Evolutionary conservation across 2,888 invertebrate genomes (phyloP).

Genomic region (Caenorhabditis sinica): DNA sequence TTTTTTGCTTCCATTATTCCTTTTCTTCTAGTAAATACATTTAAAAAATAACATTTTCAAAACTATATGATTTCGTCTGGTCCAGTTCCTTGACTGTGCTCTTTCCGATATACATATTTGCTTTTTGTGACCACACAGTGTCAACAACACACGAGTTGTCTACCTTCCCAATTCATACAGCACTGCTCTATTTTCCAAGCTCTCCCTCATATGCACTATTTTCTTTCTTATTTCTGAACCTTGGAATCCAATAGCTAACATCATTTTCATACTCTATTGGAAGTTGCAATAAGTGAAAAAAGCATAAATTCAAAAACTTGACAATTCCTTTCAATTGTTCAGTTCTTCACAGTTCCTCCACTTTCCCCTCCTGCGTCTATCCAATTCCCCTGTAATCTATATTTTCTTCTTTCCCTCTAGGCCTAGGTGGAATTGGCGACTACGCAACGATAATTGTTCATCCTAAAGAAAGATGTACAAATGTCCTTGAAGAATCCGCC

Average conservation of each 20-base stretch:
- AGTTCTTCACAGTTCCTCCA: neutral
- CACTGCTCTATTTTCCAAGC: neutral
- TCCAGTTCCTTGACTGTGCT: neutral
- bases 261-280: too few relatives aligned
- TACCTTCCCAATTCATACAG: conserved; percentile 9
- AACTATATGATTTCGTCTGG: neutral
- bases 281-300: too few relatives aligned
- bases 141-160: conserved; percentile 55
- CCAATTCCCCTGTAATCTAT: neutral
- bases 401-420: neutral
- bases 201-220: conserved; percentile 19
- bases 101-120: conserved; percentile 18
- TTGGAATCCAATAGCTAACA: neutral
- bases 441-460: conserved; percentile 13
- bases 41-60: neutral
- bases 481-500: conserved; percentile 25
- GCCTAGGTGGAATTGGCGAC: neutral
- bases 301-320: neutral
- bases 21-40: neutral
- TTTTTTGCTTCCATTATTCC: neutral
- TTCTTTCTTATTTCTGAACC: too few relatives aligned
- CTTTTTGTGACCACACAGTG: conserved; percentile 52
- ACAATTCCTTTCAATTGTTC: conserved; percentile 7
- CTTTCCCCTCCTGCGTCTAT: conserved; percentile 17
- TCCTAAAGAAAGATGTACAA: neutral